Percentiles rank a stretch among this genome's conserved stretches.
Conservation (phyloP, 2,888 invertebrate species). For the Homarus gammarus region DNA sequence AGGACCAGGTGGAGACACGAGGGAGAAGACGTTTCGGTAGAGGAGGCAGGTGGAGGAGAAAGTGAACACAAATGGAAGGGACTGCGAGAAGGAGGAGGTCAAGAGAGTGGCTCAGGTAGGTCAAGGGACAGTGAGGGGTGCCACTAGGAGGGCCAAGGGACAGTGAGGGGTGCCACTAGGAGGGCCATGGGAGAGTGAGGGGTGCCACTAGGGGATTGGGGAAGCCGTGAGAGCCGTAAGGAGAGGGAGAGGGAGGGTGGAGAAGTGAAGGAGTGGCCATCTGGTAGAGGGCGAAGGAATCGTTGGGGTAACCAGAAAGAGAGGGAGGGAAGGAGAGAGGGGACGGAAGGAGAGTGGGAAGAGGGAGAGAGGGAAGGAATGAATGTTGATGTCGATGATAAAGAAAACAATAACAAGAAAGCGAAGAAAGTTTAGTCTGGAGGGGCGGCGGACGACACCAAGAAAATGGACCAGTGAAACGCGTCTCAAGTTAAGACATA, state of each 20-base stretch:
- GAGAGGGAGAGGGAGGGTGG: background rate
- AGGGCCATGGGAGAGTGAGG: too few relatives aligned
- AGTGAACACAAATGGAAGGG: background rate
- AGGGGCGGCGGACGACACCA: background rate
- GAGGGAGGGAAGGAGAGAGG: too few relatives aligned
- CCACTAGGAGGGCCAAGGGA: background rate
- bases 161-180: background rate
- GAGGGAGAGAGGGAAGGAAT: constrained; percentile 16
- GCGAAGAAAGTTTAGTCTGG: too few relatives aligned
- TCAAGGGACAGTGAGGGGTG: background rate
- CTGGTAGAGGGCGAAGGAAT: too few relatives aligned
- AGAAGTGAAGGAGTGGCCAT: too few relatives aligned
- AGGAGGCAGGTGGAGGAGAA: constrained; percentile 13
- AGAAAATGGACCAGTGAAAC: too few relatives aligned
- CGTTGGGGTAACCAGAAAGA: too few relatives aligned
- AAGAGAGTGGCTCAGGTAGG: background rate
- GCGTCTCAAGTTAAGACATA: too few relatives aligned
- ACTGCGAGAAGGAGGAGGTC: background rate
- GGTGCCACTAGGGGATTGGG: too few relatives aligned
- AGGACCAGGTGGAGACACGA: background rate
- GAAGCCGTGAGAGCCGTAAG: too few relatives aligned
- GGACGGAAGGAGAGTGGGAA: background rate
- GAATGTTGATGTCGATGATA: too few relatives aligned
- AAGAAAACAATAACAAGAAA: too few relatives aligned
- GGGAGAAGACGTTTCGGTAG: background rate